phyloP scores from a whole-genome alignment of 2,888 invertebrate genomes.

The Hydrotaea diabolus region DNA sequence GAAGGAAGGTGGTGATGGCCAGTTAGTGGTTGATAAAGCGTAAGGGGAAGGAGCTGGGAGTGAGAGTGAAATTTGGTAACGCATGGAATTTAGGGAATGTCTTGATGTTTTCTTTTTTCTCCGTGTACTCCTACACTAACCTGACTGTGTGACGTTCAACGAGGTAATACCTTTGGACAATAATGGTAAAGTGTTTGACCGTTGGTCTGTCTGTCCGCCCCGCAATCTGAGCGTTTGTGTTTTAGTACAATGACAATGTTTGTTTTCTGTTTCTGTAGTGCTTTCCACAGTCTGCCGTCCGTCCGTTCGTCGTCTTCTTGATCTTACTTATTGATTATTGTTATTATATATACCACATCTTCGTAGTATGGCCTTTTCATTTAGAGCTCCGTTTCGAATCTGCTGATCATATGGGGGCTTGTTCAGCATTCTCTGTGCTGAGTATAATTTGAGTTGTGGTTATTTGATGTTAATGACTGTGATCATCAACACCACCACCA shows the following conservation, averaged over 20 bases:
- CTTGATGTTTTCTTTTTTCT: neutral
- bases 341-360: constrained; percentile 5
- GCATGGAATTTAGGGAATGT: too few relatives aligned
- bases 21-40: too few relatives aligned
- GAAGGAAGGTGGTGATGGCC: neutral
- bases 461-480: constrained; percentile 77
- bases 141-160: neutral
- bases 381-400: constrained; percentile 41
- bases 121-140: constrained; percentile 40
- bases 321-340: constrained; percentile 38
- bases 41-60: too few relatives aligned
- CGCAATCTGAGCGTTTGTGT: too few relatives aligned
- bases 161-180: constrained; percentile 19
- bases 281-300: neutral
- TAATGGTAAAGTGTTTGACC: neutral
- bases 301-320: constrained; percentile 5
- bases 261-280: constrained; percentile 28
- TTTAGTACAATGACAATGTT: constrained; percentile 53
- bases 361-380: neutral
- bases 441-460: constrained; percentile 74
- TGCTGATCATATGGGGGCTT: constrained; percentile 24
- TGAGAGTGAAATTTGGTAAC: too few relatives aligned
- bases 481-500: constrained; percentile 60
- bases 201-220: neutral
- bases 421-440: constrained; percentile 54